Evolutionary conservation across 2,888 invertebrate genomes (phyloP), one percentile per base, ranked within the genome.

Genomic region (Criorhina ranunculi): DNA sequence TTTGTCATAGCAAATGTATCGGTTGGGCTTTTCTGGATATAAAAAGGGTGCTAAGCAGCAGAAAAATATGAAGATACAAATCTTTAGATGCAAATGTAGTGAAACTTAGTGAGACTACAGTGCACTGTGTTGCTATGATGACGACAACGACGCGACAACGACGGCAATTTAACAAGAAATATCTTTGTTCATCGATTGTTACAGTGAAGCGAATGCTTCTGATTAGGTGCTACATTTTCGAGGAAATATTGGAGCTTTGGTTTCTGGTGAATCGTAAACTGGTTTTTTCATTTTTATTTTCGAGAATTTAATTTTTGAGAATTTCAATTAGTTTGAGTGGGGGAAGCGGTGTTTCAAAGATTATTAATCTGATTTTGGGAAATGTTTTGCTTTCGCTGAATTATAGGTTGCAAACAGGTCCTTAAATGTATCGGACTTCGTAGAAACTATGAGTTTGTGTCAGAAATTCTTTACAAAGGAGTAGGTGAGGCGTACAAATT

Each of bases 1-100:
- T 69, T 62, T 69, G n/a, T 62, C 49, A 55, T 62, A 53, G 77
- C 57, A 64, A 64, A 64, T 70, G 64, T 64, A 78, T 55, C 55
- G 46, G 62, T 37, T 55, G 53, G 73, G 73, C 15, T 73, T 55
- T 35, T 42, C 42, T 40, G 49, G 59, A 12, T 62, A 66, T 42
- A n/a, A 73, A 64, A 75, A 75, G 55, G 75, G 66, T 55, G 73
- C 44, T 59, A 59, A 49, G 29, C 59, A 37, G 31, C 31, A 29
- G 11, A 7, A 29, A 44, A 11, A 15, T 7, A 42, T 9, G 8
- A 24, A 29, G 15, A 72, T 24, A 24, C 24, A 24, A 40, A 72
- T 60, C 60, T 40, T 37, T 2, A n/a, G 37, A 49, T 60, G 60
- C 37, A 29, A 29, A 1, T 15, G 8, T n/a, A 15, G 29, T 37